phyloP scores from a whole-genome alignment of 2,113 vertebrate genomes.

The Xiphorhynchus elegans region DNA sequence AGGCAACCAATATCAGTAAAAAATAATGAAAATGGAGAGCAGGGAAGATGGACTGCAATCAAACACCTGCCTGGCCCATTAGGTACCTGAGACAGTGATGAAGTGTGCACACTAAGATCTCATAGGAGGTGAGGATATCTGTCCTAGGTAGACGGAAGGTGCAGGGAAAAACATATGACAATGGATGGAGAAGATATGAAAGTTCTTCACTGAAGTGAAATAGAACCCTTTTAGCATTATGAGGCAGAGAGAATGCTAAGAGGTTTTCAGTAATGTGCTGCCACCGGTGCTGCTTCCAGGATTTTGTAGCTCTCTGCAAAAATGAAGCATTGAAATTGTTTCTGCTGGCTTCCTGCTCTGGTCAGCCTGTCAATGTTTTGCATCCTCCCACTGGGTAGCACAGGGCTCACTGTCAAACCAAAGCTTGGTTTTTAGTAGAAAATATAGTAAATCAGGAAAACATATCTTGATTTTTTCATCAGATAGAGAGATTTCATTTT shows the following conservation, averaged over 20 bases:
- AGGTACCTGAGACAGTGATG: background rate
- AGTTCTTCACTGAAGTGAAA: background rate
- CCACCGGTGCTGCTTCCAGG: background rate
- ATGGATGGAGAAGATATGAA: background rate
- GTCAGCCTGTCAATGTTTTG: background rate
- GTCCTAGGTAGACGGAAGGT: background rate
- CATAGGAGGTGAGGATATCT: background rate
- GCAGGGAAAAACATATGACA: background rate
- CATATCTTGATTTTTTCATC: background rate
- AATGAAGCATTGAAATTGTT: background rate
- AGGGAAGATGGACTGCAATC: background rate
- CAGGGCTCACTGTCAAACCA: background rate
- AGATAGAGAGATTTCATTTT: background rate
- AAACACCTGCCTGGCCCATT: constrained; percentile 9
- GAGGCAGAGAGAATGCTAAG: background rate
- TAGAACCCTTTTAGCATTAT: background rate
- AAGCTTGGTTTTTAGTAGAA: background rate
- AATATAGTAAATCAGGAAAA: background rate
- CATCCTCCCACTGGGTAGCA: background rate
- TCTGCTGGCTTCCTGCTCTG: constrained; percentile 10
- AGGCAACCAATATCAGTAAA: constrained; percentile 47
- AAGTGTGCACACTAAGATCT: constrained; percentile 18
- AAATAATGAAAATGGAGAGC: constrained; percentile 5
- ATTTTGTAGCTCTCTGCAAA: background rate
- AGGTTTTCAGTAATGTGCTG: background rate